These are phyloP conservation scores for Platygyra sinensis DNA, from an alignment of 64 coral and sea anemone genomes.

Conservation along the genomic window DNA sequence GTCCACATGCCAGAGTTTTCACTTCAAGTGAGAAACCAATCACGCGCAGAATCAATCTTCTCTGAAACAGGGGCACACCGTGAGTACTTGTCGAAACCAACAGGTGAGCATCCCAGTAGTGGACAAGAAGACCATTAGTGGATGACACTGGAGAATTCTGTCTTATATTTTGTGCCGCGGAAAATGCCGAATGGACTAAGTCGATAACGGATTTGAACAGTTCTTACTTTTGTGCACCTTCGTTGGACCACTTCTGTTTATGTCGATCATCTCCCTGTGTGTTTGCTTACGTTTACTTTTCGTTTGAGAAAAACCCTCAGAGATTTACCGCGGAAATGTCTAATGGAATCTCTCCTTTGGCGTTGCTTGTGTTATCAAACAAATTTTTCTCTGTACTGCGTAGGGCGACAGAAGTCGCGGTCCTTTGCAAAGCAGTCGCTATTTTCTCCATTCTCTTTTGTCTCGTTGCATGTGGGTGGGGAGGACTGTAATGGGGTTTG, in stretches of 20 bases:
- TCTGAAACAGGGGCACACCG: neutral
- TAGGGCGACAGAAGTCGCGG: constrained; percentile 9
- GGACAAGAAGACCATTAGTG: too few relatives aligned
- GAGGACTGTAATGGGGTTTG: constrained; percentile 33
- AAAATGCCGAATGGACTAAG: neutral
- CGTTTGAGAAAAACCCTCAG: constrained; percentile 19
- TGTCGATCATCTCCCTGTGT: constrained; percentile 16
- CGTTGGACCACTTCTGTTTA: neutral
- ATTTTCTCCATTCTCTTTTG: constrained; percentile 27
- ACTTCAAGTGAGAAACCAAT: neutral
- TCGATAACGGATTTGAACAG: neutral
- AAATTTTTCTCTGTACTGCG: neutral
- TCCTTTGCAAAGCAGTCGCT: neutral
- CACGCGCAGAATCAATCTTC: neutral
- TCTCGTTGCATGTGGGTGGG: constrained; percentile 13
- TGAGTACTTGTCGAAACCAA: neutral
- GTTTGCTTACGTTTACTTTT: neutral
- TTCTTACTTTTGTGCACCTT: neutral
- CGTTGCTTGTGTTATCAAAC: constrained; percentile 23
- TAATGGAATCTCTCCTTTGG: constrained; percentile 4
- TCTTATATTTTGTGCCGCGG: constrained; percentile 8
- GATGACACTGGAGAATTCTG: neutral
- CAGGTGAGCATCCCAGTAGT: neutral
- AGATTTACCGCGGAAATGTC: constrained; percentile 27
- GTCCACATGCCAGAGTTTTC: neutral